These are phyloP conservation scores for Holothuria scabra DNA, from an alignment of 53 echinoderm and acorn worm genomes.

Conservation along the genomic window DNA sequence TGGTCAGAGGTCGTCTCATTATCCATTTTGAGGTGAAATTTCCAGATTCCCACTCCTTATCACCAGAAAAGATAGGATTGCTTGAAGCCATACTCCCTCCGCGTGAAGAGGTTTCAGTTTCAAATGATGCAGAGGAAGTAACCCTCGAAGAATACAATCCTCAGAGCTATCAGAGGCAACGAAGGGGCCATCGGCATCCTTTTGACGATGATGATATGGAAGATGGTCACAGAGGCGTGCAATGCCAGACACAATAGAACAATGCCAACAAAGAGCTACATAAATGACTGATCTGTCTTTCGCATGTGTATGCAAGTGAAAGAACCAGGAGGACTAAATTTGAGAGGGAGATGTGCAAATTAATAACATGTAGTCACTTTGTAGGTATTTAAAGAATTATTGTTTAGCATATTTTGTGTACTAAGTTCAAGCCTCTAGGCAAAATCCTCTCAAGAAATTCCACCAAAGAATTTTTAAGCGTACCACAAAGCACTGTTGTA, in stretches of 20 bases:
- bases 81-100: slow-evolving; percentile 77
- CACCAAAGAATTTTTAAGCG: too few species aligned
- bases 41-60: slow-evolving; percentile 62
- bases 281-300: too few species aligned
- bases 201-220: slow-evolving; percentile 62
- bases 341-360: too few species aligned
- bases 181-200: slow-evolving; percentile 36
- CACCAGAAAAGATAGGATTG: slow-evolving; percentile 51
- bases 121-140: slow-evolving; percentile 82
- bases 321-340: too few species aligned
- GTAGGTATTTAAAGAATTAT: too few species aligned
- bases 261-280: too few species aligned
- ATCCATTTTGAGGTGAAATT: slow-evolving; percentile 90
- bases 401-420: too few species aligned
- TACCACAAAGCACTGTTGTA: too few species aligned
- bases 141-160: slow-evolving; percentile 62
- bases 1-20: slow-evolving; percentile 89
- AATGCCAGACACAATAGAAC: slow-evolving; percentile 85
- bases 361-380: too few species aligned
- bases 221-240: slow-evolving; percentile 66
- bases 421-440: too few species aligned
- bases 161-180: slow-evolving; percentile 48
- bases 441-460: too few species aligned
- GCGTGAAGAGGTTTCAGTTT: slow-evolving; percentile 68
- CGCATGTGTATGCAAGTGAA: too few species aligned